Evolutionary conservation across 2,113 vertebrate species (phyloP).

Genomic region (Coptodon rendalli): DNA sequence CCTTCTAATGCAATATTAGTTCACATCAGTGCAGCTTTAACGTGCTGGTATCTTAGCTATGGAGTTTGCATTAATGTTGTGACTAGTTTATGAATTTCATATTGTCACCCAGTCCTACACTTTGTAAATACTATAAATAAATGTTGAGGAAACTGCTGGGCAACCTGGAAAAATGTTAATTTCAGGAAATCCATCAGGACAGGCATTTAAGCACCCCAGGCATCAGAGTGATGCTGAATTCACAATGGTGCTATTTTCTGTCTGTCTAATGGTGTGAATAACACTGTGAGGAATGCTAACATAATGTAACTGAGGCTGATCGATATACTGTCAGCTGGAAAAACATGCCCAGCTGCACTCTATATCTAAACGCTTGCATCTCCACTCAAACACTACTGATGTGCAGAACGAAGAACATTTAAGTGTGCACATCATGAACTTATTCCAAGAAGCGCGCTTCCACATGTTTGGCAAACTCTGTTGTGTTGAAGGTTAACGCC

Average conservation of each 20-base stretch:
- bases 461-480: not conserved
- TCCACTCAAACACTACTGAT: not conserved
- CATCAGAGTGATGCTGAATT: constrained; percentile 24
- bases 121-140: not conserved
- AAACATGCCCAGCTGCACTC: constrained; percentile 41
- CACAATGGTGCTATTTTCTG: constrained; percentile 52
- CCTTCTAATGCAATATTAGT: not conserved
- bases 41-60: not conserved
- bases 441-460: not conserved
- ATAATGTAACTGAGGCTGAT: constrained; percentile 53
- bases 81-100: not conserved
- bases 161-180: constrained; percentile 45
- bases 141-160: not conserved
- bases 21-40: not conserved
- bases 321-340: constrained; percentile 35
- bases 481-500: constrained; percentile 10
- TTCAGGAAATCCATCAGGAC: constrained; percentile 47
- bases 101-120: not conserved
- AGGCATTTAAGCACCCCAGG: constrained; percentile 26
- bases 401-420: not conserved
- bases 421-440: not conserved
- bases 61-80: not conserved
- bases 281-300: constrained; percentile 35
- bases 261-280: constrained; percentile 57
- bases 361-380: not conserved